Conservation (phyloP, 2,888 invertebrate genomes). For the Latrodectus hesperus region DNA sequence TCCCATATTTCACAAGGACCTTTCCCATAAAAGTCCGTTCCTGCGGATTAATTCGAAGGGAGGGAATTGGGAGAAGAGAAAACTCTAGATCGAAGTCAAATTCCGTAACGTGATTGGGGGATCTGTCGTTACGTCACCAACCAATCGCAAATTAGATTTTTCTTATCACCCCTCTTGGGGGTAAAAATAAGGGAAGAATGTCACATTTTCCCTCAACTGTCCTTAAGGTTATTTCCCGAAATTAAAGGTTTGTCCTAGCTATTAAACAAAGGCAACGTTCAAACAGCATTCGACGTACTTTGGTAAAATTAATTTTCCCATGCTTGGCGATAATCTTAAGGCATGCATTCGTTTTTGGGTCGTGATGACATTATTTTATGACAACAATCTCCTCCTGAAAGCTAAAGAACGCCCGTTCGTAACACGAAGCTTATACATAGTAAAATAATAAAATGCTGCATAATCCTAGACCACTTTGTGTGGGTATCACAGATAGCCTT, state of each 20-base stretch:
- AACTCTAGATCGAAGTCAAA: constrained; percentile 59
- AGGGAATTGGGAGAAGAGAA: neutral
- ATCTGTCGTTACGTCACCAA: constrained; percentile 56
- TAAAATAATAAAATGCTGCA: constrained; percentile 52
- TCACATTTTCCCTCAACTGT: neutral
- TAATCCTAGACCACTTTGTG: neutral
- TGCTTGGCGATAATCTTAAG: constrained; percentile 37
- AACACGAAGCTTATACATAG: constrained; percentile 24
- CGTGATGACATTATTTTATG: constrained; percentile 28
- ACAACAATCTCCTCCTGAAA: neutral
- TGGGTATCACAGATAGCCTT: too few relatives aligned
- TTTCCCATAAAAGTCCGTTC: constrained; percentile 59
- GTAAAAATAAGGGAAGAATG: constrained; percentile 20
- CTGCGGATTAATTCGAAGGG: constrained; percentile 55
- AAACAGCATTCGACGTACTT: constrained; percentile 38
- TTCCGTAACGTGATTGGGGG: constrained; percentile 59
- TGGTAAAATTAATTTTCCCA: constrained; percentile 57
- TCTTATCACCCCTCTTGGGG: constrained; percentile 11
- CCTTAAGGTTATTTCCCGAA: constrained; percentile 19
- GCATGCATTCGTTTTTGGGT: constrained; percentile 27
- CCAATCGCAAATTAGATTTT: constrained; percentile 64
- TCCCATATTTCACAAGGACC: constrained; percentile 62
- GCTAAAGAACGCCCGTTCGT: neutral
- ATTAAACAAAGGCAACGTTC: constrained; percentile 45
- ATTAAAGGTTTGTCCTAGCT: constrained; percentile 35